These are phyloP conservation scores for Noctua janthe DNA, from an alignment of 2,888 invertebrate species.

Conservation along the genomic window DNA sequence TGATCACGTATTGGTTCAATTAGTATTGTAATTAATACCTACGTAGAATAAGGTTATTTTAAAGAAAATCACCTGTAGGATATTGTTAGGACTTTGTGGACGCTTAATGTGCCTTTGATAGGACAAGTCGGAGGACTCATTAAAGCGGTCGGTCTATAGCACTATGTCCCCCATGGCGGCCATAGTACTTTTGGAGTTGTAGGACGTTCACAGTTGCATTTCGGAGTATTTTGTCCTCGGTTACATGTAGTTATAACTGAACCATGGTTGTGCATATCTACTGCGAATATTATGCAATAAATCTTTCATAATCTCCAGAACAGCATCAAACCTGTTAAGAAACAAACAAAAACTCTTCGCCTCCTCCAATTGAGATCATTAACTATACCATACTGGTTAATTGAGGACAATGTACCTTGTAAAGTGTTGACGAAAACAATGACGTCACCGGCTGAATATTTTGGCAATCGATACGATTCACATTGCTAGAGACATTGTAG, in stretches of 20 bases:
- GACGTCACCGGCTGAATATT: constrained; percentile 35
- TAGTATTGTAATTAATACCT: too few relatives aligned
- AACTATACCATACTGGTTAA: constrained; percentile 16
- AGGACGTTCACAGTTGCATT: too few relatives aligned
- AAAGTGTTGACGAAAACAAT: constrained; percentile 26
- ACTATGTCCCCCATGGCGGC: too few relatives aligned
- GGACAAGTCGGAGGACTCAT: too few relatives aligned
- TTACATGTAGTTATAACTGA: not conserved
- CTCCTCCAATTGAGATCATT: constrained; percentile 44
- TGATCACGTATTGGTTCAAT: too few relatives aligned
- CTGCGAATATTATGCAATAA: not conserved
- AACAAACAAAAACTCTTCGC: not conserved
- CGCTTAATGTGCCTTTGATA: too few relatives aligned
- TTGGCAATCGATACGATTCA: constrained; percentile 27
- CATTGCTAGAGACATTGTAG: constrained; percentile 1
- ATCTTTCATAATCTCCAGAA: not conserved
- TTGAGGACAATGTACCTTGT: constrained; percentile 41
- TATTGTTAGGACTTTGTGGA: too few relatives aligned
- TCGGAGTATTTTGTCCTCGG: too few relatives aligned
- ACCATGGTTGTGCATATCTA: not conserved
- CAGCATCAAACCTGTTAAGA: constrained; percentile 4
- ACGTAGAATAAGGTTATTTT: too few relatives aligned
- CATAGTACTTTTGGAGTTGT: too few relatives aligned
- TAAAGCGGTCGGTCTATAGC: too few relatives aligned
- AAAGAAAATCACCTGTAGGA: too few relatives aligned